These are phyloP conservation scores for Etheostoma cragini DNA, from an alignment of 2,113 vertebrate genomes.

Conservation along the genomic window DNA sequence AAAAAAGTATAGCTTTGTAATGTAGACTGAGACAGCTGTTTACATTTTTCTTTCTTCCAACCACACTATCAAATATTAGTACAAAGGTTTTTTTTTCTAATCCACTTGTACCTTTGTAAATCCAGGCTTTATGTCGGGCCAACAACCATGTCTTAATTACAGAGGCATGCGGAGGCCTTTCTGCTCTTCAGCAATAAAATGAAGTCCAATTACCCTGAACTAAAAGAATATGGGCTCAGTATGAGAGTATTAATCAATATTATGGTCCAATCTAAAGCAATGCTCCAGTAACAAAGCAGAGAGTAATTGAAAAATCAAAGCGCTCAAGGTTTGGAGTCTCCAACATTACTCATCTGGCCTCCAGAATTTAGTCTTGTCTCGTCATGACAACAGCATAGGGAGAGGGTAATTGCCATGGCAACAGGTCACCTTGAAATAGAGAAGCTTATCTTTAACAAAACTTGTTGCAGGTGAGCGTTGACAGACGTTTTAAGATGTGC, in stretches of 20 bases:
- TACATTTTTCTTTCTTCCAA: neutral
- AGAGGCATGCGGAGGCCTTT: constrained; percentile 27
- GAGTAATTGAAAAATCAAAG: constrained; percentile 76
- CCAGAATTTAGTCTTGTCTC: constrained; percentile 69
- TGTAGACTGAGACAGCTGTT: neutral
- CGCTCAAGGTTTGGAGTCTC: constrained; percentile 61
- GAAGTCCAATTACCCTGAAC: constrained; percentile 59
- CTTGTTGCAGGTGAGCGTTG: constrained; percentile 20
- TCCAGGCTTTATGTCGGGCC: constrained; percentile 21
- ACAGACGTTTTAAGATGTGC: constrained; percentile 19
- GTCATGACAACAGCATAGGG: constrained; percentile 62
- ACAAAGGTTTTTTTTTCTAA: neutral
- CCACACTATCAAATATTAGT: neutral
- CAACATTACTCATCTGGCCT: constrained; percentile 62
- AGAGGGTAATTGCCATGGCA: constrained; percentile 71
- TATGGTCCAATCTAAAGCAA: constrained; percentile 63
- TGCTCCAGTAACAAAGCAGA: constrained; percentile 69
- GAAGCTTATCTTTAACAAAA: constrained; percentile 29
- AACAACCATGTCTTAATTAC: constrained; percentile 39
- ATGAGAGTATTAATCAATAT: constrained; percentile 67
- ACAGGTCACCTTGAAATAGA: constrained; percentile 75
- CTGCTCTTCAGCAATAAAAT: constrained; percentile 40
- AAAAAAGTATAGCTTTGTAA: neutral
- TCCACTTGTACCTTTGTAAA: constrained; percentile 7
- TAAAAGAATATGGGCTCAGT: constrained; percentile 61